phyloP scores from a whole-genome alignment of 2,113 vertebrate species.

The Cheirogaleus medius region DNA sequence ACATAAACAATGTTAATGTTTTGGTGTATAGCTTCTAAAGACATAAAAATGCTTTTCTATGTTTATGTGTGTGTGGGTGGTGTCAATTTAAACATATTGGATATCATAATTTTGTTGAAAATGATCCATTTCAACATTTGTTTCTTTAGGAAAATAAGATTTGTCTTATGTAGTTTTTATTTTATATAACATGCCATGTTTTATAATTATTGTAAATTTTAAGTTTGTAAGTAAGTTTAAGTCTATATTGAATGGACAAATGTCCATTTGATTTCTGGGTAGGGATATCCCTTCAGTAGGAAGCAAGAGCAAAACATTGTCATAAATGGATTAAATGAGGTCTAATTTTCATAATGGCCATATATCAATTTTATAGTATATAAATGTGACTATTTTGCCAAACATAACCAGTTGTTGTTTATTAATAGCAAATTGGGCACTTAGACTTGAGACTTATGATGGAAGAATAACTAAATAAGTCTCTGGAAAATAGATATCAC shows the following conservation, averaged over 20 bases:
- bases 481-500: constrained; percentile 1
- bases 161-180: not conserved
- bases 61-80: not conserved
- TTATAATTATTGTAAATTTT: not conserved
- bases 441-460: constrained; percentile 16
- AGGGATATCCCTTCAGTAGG: not conserved
- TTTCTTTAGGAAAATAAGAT: constrained; percentile 5
- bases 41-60: not conserved
- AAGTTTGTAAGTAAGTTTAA: constrained; percentile 44
- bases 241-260: not conserved
- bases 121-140: not conserved
- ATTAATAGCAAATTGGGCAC: not conserved
- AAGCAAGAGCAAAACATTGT: constrained; percentile 8
- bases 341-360: not conserved
- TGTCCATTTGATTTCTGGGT: constrained; percentile 38
- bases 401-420: not conserved
- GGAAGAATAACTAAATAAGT: not conserved
- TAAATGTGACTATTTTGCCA: not conserved
- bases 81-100: constrained; percentile 1
- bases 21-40: constrained; percentile 7
- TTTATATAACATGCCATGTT: not conserved
- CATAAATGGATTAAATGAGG: not conserved
- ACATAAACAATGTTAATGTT: not conserved
- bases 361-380: not conserved
- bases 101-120: constrained; percentile 4